Base-by-base conservation (phyloP, 2,888 invertebrate species). In the Drosophila longiperda region DNA sequence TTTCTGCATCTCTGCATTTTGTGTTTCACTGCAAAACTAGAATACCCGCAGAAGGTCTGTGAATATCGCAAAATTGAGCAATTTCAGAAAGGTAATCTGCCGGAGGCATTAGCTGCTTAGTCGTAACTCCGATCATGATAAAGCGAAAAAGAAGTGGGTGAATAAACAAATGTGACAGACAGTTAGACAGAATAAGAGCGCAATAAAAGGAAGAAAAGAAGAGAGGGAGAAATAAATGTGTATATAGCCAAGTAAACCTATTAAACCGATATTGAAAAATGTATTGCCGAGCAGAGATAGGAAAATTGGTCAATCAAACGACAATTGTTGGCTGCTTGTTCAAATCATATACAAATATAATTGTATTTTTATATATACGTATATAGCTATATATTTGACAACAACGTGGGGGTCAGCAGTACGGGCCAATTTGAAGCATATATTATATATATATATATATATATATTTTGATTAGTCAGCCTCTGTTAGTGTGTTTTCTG, bases 281-380 rank as follows among this genome's bases (percentile, higher is more conserved):
- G 78, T 66, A 73, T 82, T 80, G 73, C 58, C 58, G 59, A 12
- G 34, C 26, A n/a, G n/a, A 55, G 50, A 71, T 58, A 26, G 58
- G 73, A 64, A 89, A 88, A 87, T 87, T 89, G 89, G 84, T 76
- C 87, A 88, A 88, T 89, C 87, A 82, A 82, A 74, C 75, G 83
- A 73, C 79, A 87, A 87, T 84, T 86, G 89, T 88, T 75, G 77
- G 59, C 75, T 75, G 71, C 75, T 83, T 85, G 80, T 69, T 33
- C 29, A 15, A 48, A 11, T 38, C 36, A 53, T 58, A 69, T 67
- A 66, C 33, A 45, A 50, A 7, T 29, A 9, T 49, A 20, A 7
- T 23, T 15, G 1, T 55, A 54, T 61, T 73, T 5, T 29, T 29
- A 63, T 32, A 32, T 33, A 6, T 67, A 40, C 32, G 48, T 36